phyloP scores from a whole-genome alignment of 2,113 vertebrate genomes.

The Gopherus flavomarginatus region DNA sequence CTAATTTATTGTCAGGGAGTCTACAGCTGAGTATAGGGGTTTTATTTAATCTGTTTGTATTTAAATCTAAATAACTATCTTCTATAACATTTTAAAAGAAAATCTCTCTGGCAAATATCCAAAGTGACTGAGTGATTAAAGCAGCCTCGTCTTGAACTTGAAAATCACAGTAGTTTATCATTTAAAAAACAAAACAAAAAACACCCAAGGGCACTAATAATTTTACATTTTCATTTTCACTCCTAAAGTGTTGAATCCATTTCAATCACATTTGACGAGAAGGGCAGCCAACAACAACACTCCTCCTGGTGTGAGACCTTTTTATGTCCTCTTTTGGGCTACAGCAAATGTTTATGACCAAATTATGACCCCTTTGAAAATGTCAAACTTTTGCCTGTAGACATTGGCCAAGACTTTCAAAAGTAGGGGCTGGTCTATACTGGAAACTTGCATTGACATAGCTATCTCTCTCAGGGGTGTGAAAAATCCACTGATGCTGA shows the following conservation, averaged over 20 bases:
- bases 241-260: constrained; percentile 43
- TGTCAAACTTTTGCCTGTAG: constrained; percentile 5
- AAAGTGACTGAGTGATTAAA: not conserved
- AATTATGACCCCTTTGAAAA: constrained; percentile 60
- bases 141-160: not conserved
- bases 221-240: constrained; percentile 42
- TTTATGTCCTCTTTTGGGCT: constrained; percentile 59
- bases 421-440: not conserved
- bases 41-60: not conserved
- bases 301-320: constrained; percentile 39
- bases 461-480: not conserved
- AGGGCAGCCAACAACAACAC: constrained; percentile 61
- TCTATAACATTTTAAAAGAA: not conserved
- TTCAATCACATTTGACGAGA: constrained; percentile 44
- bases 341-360: constrained; percentile 57
- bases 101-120: not conserved
- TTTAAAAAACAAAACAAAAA: constrained; percentile 26
- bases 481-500: not conserved
- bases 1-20: not conserved
- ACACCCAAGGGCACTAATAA: not conserved
- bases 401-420: constrained; percentile 13
- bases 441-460: not conserved
- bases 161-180: not conserved
- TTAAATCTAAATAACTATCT: not conserved
- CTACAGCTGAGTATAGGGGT: not conserved